These are phyloP conservation scores for Himalopsyche kuldschensis DNA, from an alignment of 2,888 invertebrate genomes.

Conservation along the genomic window DNA sequence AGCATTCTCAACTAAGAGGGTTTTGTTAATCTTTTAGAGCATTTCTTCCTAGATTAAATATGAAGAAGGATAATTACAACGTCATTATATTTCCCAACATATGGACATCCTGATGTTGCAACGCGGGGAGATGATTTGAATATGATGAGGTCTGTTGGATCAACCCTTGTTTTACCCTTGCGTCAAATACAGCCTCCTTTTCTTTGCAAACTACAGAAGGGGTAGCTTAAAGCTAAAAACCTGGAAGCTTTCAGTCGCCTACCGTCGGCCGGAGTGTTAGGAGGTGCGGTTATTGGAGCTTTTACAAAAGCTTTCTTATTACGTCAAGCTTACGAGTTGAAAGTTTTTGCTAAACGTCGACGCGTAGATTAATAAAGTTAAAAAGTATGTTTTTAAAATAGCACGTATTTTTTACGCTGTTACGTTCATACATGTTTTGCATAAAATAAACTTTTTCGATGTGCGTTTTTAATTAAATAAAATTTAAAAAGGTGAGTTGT, in stretches of 20 bases:
- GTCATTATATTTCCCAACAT: background rate
- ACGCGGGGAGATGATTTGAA: background rate
- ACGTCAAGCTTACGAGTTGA: background rate
- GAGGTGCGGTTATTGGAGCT: background rate
- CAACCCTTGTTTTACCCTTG: background rate
- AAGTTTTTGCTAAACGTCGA: background rate
- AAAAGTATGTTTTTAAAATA: background rate
- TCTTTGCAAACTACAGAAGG: background rate
- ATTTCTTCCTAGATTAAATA: background rate
- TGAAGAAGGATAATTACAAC: background rate
- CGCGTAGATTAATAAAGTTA: background rate
- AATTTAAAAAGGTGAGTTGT: background rate
- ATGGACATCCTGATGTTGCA: background rate
- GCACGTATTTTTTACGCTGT: background rate
- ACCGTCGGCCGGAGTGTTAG: background rate
- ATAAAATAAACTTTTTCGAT: too few species aligned
- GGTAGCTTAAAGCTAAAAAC: background rate
- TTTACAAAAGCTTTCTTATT: background rate
- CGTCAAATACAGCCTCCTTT: background rate
- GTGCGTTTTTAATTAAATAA: too few species aligned
- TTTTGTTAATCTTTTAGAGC: too few species aligned
- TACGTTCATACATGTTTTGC: too few species aligned
- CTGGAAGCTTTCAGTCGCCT: background rate
- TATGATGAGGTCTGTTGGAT: background rate
- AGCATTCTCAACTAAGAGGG: too few species aligned